Evolutionary conservation across 2,888 invertebrate species (phyloP).

Genomic region (Leucania comma): DNA sequence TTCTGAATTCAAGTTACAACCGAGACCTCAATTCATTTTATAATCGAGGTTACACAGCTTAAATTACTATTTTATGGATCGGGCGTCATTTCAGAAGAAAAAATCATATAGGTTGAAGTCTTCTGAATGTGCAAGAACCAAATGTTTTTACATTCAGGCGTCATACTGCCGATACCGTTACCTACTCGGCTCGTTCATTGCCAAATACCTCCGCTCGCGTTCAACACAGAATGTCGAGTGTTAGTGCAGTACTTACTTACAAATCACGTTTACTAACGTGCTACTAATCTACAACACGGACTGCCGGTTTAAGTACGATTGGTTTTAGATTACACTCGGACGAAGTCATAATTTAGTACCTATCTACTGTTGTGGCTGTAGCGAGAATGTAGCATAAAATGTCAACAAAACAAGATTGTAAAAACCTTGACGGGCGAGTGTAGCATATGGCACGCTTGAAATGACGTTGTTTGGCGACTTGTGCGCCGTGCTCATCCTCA

Average conservation of each 20-base stretch:
- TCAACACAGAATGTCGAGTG: constrained; percentile 37
- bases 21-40: constrained; percentile 18
- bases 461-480: constrained; percentile 43
- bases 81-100: neutral
- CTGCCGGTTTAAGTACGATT: constrained; percentile 26
- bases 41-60: neutral
- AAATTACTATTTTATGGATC: neutral
- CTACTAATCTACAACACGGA: constrained; percentile 31
- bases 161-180: constrained; percentile 50
- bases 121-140: constrained; percentile 1
- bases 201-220: constrained; percentile 48
- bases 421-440: constrained; percentile 47
- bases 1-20: constrained; percentile 13
- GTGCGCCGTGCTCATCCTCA: constrained; percentile 41
- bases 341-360: constrained; percentile 12
- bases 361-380: constrained; percentile 25
- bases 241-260: constrained; percentile 25
- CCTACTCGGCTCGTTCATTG: constrained; percentile 44
- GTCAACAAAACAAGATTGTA: constrained; percentile 48
- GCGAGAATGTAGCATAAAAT: constrained; percentile 43
- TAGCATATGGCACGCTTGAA: constrained; percentile 48
- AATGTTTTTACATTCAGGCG: constrained; percentile 47
- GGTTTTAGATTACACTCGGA: constrained; percentile 16
- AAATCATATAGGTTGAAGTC: neutral
- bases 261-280: constrained; percentile 38